Evolutionary conservation across 2,797 vertebrate species (phyloP).

Genomic region (Diceros bicornis): DNA sequence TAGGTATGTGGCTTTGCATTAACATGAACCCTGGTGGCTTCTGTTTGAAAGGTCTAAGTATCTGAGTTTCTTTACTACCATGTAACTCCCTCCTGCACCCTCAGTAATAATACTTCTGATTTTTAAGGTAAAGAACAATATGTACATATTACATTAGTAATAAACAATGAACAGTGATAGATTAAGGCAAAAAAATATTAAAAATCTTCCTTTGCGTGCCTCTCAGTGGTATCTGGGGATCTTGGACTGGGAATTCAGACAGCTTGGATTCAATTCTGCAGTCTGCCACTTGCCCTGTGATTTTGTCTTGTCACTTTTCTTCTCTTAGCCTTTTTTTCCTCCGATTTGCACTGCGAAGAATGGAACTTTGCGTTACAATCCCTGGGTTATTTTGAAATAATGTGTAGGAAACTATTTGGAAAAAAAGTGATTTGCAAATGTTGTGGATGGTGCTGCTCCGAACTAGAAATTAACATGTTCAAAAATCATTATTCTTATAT

Average conservation of each 20-base stretch:
- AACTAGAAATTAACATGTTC: slow-evolving; percentile 36
- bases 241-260: not conserved
- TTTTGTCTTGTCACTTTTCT: slow-evolving; percentile 28
- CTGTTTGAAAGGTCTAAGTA: not conserved
- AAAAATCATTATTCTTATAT: not conserved
- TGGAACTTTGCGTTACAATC: not conserved
- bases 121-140: slow-evolving; percentile 35
- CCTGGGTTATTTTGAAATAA: slow-evolving; percentile 48
- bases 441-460: not conserved
- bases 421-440: not conserved
- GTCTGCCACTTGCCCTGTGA: not conserved
- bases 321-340: not conserved
- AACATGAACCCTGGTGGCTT: not conserved
- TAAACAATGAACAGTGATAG: not conserved
- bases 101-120: not conserved
- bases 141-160: not conserved
- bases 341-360: not conserved
- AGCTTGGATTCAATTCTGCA: not conserved
- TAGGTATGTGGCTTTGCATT: not conserved
- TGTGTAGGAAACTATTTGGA: not conserved
- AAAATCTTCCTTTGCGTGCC: not conserved
- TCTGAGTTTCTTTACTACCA: not conserved
- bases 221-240: not conserved
- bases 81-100: not conserved
- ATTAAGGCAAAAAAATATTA: not conserved